phyloP scores from a whole-genome alignment of 2,113 vertebrate species.

The Sciurus niger region DNA sequence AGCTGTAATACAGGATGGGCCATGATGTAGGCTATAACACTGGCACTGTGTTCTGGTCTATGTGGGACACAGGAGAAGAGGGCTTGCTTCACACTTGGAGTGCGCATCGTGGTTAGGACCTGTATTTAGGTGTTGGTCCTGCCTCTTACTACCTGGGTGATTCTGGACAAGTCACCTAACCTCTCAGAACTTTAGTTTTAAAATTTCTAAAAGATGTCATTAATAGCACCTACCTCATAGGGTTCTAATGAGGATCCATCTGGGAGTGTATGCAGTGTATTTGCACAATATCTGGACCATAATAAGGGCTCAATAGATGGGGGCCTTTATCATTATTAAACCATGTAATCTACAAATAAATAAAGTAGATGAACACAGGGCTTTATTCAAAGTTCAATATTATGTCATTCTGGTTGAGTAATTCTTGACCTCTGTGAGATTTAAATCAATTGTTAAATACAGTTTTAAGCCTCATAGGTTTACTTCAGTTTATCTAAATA shows the following conservation, averaged over 20 bases:
- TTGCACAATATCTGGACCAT: background rate
- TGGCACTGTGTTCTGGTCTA: background rate
- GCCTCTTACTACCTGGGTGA: background rate
- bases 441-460: background rate
- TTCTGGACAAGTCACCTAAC: background rate
- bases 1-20: background rate
- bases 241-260: background rate
- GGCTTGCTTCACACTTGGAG: background rate
- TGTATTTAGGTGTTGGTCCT: background rate
- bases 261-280: background rate
- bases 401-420: background rate
- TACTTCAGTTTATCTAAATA: background rate
- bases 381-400: background rate
- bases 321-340: background rate
- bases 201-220: background rate
- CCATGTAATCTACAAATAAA: background rate
- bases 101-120: background rate
- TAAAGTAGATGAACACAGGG: background rate
- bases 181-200: slow-evolving; percentile 17
- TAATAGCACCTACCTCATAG: background rate
- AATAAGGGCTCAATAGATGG: background rate
- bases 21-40: background rate
- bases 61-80: too few relatives aligned
- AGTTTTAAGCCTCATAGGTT: background rate
- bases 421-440: slow-evolving; percentile 55